A percentile compares a stretch with the other conserved stretches of the same genome.
These are phyloP conservation scores for Discoglossus pictus DNA, from an alignment of 2,797 vertebrate genomes.

Conservation along the genomic window DNA sequence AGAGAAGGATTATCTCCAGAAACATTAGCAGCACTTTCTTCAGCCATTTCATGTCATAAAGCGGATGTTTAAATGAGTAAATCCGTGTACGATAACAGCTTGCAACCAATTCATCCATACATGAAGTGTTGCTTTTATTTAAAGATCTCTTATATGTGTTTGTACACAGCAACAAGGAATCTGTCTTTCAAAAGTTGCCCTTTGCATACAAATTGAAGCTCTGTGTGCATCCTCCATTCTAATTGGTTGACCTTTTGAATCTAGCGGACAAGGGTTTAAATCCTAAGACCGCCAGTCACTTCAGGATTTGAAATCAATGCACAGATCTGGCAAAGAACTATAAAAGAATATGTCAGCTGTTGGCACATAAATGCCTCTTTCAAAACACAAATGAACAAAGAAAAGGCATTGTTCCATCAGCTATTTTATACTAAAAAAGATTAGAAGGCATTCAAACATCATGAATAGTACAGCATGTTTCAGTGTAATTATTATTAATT, in stretches of 20 bases:
- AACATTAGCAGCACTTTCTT: slow-evolving; percentile 23
- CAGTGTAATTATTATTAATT: slow-evolving; percentile 65
- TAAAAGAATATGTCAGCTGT: slow-evolving; percentile 36
- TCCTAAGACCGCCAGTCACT: slow-evolving; percentile 62
- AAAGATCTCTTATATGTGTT: slow-evolving; percentile 52
- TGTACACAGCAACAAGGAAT: slow-evolving; percentile 60
- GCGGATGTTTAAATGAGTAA: slow-evolving; percentile 23
- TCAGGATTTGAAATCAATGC: slow-evolving; percentile 66
- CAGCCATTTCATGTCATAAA: slow-evolving; percentile 14
- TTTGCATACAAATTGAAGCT: slow-evolving; percentile 71
- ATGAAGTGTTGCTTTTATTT: slow-evolving; percentile 36
- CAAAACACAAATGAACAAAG: slow-evolving; percentile 44
- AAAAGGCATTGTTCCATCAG: slow-evolving; percentile 35
- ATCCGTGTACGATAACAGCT: slow-evolving; percentile 17
- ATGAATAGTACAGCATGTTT: slow-evolving; percentile 58
- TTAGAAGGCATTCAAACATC: slow-evolving; percentile 49
- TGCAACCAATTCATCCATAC: slow-evolving; percentile 27
- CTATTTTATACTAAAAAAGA: slow-evolving; percentile 46
- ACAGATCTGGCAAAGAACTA: slow-evolving; percentile 51
- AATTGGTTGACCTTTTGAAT: slow-evolving; percentile 73
- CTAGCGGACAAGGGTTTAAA: slow-evolving; percentile 66
- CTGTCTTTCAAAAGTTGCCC: slow-evolving; percentile 66
- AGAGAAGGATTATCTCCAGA: slow-evolving; percentile 11
- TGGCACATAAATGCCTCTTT: slow-evolving; percentile 30
- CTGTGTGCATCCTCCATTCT: slow-evolving; percentile 65